These are phyloP conservation scores for Enteromius fasciolatus DNA, from an alignment of 2,797 vertebrate genomes.

Conservation along the genomic window DNA sequence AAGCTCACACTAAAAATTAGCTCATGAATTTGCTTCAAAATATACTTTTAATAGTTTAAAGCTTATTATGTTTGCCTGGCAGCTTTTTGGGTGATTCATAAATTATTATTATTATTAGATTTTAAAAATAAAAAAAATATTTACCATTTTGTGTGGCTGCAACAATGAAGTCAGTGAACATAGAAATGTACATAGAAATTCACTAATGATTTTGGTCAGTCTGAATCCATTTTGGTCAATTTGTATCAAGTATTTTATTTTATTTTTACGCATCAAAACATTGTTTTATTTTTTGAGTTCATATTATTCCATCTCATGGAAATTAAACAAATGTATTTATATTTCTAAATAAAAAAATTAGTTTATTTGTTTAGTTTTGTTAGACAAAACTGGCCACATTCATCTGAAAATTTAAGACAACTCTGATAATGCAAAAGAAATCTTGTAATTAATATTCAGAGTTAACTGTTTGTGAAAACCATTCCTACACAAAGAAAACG, in stretches of 20 bases:
- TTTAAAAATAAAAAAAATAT: neutral
- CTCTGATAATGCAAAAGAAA: neutral
- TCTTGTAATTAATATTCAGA: neutral
- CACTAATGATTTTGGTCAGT: neutral
- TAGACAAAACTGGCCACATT: too few species aligned
- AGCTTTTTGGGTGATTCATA: neutral
- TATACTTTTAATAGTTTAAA: neutral
- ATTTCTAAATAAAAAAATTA: neutral
- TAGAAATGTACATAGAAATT: neutral
- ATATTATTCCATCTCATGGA: neutral
- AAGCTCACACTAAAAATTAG: too few species aligned
- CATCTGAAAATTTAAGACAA: neutral
- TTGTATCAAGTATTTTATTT: neutral
- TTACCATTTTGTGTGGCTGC: neutral
- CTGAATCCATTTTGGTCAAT: neutral
- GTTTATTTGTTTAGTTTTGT: neutral
- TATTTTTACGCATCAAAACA: neutral
- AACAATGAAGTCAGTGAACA: neutral
- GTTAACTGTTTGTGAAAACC: neutral
- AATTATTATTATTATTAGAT: neutral
- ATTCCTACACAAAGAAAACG: neutral
- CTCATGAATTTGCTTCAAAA: neutral
- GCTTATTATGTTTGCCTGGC: neutral
- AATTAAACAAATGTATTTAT: neutral
- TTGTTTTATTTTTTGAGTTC: neutral